phyloP scores from a whole-genome alignment of 1,140 invertebrate genomes.

The Hormaphis cornu region DNA sequence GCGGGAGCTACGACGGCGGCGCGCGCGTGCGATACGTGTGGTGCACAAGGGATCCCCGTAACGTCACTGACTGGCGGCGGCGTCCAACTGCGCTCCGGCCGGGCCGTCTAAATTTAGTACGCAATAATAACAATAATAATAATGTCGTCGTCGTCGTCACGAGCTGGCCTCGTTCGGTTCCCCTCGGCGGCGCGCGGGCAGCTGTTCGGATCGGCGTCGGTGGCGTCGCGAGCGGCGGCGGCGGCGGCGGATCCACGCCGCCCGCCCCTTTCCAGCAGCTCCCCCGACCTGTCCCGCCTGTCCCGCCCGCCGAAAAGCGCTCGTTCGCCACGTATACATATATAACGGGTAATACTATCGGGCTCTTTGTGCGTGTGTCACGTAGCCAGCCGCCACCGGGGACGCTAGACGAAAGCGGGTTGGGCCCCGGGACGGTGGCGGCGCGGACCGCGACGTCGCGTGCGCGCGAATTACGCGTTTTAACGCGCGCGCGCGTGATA shows the following conservation, averaged over 20 bases:
- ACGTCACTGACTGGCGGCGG: constrained; percentile 24
- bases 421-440: neutral
- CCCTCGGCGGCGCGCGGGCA: constrained; percentile 28
- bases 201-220: constrained; percentile 28
- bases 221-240: constrained; percentile 5
- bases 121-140: too few relatives aligned
- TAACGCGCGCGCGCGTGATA: neutral
- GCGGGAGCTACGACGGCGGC: neutral
- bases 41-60: constrained; percentile 16
- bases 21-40: neutral
- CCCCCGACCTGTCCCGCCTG: neutral
- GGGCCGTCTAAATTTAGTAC: constrained; percentile 32
- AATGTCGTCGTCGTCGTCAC: too few relatives aligned
- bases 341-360: too few relatives aligned
- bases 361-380: neutral
- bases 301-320: neutral
- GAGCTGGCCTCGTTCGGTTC: constrained; percentile 30
- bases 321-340: too few relatives aligned
- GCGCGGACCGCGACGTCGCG: neutral
- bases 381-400: neutral
- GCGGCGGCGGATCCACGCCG: neutral
- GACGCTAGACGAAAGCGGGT: neutral
- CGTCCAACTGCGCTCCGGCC: constrained; percentile 15
- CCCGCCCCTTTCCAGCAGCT: neutral
- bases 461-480: neutral